These are phyloP conservation scores for Chascanopsetta lugubris DNA, from an alignment of 2,113 vertebrate species.

Conservation along the genomic window DNA sequence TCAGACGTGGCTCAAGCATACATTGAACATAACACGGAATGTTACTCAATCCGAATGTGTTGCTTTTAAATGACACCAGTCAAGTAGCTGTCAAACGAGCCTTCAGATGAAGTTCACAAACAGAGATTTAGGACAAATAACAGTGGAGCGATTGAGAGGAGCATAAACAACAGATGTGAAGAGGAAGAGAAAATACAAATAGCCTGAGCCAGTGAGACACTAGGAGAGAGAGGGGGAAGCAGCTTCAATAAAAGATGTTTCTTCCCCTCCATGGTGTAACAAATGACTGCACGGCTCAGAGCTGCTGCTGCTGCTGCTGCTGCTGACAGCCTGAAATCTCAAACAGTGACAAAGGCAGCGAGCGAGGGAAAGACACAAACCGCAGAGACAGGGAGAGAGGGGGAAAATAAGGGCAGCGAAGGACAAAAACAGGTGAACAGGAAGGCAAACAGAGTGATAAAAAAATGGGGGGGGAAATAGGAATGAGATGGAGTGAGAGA, in stretches of 20 bases:
- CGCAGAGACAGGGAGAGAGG: slow-evolving; percentile 10
- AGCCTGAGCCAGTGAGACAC: slow-evolving; percentile 33
- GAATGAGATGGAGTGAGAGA: slow-evolving; percentile 33
- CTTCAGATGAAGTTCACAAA: slow-evolving; percentile 7
- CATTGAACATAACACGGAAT: background rate
- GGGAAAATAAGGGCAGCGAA: slow-evolving; percentile 23
- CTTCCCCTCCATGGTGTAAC: slow-evolving; percentile 57
- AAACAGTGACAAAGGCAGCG: slow-evolving; percentile 32
- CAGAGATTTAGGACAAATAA: slow-evolving; percentile 25
- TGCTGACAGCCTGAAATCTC: slow-evolving; percentile 55
- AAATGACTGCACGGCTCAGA: slow-evolving; percentile 69
- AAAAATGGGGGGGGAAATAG: slow-evolving; percentile 21
- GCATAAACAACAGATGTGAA: slow-evolving; percentile 1
- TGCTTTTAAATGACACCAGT: slow-evolving; percentile 7
- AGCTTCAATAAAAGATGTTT: slow-evolving; percentile 66
- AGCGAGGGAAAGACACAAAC: slow-evolving; percentile 23
- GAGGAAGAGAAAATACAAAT: slow-evolving; percentile 47
- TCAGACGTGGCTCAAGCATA: slow-evolving; percentile 8
- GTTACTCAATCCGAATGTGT: background rate
- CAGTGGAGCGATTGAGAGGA: slow-evolving; percentile 4
- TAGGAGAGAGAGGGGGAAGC: slow-evolving; percentile 35
- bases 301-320: slow-evolving; percentile 50
- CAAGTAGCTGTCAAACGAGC: slow-evolving; percentile 38
- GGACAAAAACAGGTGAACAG: slow-evolving; percentile 57
- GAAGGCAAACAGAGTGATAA: slow-evolving; percentile 37